phyloP scores from a whole-genome alignment of 1,140 invertebrate genomes.

The Penaeus chinensis region DNA sequence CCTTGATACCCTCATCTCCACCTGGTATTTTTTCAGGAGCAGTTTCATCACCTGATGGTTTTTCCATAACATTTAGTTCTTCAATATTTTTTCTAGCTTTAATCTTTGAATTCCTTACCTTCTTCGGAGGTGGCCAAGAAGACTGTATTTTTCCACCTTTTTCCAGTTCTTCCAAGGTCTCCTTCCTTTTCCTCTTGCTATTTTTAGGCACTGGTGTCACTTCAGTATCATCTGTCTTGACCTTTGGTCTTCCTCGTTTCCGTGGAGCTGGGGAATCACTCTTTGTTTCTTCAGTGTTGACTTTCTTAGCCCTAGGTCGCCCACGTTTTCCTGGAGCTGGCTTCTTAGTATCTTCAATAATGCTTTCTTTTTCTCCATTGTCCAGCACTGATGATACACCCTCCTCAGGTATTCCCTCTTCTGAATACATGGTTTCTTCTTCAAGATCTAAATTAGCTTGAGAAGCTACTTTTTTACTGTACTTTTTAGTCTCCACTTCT shows the following conservation, averaged over 20 bases:
- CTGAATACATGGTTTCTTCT: not conserved
- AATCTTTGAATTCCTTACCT: constrained; percentile 38
- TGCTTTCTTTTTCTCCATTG: not conserved
- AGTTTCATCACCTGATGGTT: not conserved
- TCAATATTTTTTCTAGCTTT: not conserved
- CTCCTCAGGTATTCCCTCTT: not conserved
- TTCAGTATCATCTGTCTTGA: not conserved
- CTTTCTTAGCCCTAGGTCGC: not conserved
- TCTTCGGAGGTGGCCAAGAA: constrained; percentile 60
- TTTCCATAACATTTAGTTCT: not conserved
- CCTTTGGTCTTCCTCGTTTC: not conserved
- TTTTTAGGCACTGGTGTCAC: not conserved
- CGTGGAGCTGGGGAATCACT: too few relatives aligned
- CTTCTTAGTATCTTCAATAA: not conserved
- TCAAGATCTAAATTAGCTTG: too few relatives aligned
- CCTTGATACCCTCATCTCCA: not conserved
- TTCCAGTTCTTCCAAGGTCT: constrained; percentile 55
- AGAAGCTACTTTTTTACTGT: too few relatives aligned
- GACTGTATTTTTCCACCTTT: constrained; percentile 54
- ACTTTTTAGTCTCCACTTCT: too few relatives aligned
- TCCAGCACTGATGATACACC: not conserved
- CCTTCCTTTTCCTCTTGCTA: constrained; percentile 48
- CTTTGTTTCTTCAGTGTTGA: not conserved
- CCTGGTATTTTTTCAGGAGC: not conserved
- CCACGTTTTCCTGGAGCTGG: not conserved